These are phyloP conservation scores for Melieria picta DNA, from an alignment of 2,888 invertebrate genomes.

Conservation along the genomic window DNA sequence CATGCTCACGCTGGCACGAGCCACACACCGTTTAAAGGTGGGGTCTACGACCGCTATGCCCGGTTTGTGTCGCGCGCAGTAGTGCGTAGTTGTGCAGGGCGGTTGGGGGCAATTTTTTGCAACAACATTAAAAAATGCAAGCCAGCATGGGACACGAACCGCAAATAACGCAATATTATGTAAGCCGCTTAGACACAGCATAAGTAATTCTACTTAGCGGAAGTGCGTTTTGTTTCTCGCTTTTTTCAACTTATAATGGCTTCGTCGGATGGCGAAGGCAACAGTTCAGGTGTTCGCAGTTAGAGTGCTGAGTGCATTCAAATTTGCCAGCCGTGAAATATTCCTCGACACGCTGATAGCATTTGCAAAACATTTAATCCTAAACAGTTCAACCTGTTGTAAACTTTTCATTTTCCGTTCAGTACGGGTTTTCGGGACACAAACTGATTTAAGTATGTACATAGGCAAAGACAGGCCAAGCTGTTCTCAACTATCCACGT, in stretches of 20 bases:
- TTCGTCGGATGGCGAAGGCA: too few relatives aligned
- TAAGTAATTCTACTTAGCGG: conserved; percentile 21
- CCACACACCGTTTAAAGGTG: conserved; percentile 18
- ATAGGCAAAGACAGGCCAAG: not conserved
- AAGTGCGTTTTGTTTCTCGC: conserved; percentile 22
- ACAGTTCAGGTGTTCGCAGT: too few relatives aligned
- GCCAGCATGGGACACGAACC: not conserved
- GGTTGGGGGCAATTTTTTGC: not conserved
- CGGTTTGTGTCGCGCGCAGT: not conserved
- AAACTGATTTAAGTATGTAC: not conserved
- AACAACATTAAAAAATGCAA: not conserved
- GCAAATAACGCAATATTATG: conserved; percentile 6
- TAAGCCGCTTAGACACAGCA: conserved; percentile 15
- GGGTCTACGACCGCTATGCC: conserved; percentile 37
- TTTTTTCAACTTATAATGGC: not conserved
- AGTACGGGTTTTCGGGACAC: too few relatives aligned
- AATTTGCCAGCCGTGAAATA: conserved; percentile 11
- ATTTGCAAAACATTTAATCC: not conserved
- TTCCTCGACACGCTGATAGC: not conserved
- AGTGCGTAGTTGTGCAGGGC: not conserved
- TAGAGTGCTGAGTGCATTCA: not conserved
- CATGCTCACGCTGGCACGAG: not conserved
- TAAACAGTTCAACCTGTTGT: too few relatives aligned
- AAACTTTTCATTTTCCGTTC: too few relatives aligned
- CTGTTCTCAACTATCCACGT: not conserved